Base-by-base conservation (phyloP, 1,140 invertebrate genomes). In the Chrysopa pallens region DNA sequence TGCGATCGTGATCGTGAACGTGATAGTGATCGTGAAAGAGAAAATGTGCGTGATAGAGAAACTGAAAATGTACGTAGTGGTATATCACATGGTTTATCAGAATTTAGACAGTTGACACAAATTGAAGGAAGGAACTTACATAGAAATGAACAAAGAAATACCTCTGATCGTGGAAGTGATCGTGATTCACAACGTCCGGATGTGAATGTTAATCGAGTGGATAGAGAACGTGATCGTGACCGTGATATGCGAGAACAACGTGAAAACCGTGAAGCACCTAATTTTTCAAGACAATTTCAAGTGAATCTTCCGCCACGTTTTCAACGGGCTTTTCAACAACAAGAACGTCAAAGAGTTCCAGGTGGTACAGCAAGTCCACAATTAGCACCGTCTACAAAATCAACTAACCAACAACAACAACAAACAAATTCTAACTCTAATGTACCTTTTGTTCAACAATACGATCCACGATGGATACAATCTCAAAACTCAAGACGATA, bases 221-320 rank as follows among this genome's bases (percentile, higher is more conserved):
- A 62, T 36, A 53, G 58, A 28, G 60, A 65, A 27, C 55, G 63
- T 15, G 64, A 67, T 36, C 48, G 60, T 29, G 56, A 59, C 38
- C 46, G 48, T 38, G 49, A 46, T 36, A 43, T 43, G 17, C 44
- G 50, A 8, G 52, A 55, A 15, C 48, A 51, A 46, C 47, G 59
- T 56, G 42, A 56, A 48, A 59, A 62, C 44, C 53, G 59, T 36
- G 59, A 64, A 8, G 58, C 62, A 23, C 57, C 68, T 2, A 69
- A 65, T 8, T 83, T 78, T 52, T 77, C 75, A 8, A 72, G 78
- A 51, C 73, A 74, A 38, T 87, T 83, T 58, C 78, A 84, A 58
- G 74, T 69, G 38, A 82, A 85, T 63, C 68, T 91, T 48, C 85
- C 87, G 29, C 87, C 87, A 31, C 68, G 87, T 36, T 89, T 92